Evolutionary conservation across 2,888 invertebrate species (phyloP).

Genomic region (Platynereis dumerilii): DNA sequence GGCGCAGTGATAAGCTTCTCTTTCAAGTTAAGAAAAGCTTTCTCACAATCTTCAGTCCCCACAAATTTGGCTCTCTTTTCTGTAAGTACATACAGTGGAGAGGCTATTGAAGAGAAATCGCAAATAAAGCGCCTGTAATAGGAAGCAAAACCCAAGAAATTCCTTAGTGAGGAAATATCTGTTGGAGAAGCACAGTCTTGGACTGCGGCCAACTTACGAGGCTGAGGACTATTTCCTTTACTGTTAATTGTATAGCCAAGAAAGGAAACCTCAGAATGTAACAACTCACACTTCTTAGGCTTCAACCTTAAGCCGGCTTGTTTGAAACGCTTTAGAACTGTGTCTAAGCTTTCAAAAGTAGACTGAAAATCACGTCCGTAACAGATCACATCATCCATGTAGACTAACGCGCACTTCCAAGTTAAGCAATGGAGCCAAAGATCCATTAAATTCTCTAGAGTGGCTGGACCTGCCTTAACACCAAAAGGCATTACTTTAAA

Average conservation of each 20-base stretch:
- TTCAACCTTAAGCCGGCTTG: not conserved
- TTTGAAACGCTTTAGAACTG: not conserved
- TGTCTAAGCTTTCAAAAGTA: not conserved
- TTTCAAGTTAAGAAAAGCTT: conserved; percentile 1
- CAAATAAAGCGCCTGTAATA: not conserved
- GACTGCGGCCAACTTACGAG: not conserved
- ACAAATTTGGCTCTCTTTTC: conserved; percentile 2
- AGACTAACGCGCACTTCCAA: not conserved
- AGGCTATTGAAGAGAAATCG: not conserved
- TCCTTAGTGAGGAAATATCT: not conserved
- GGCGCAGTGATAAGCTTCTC: not conserved
- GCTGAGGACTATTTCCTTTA: not conserved
- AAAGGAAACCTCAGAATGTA: not conserved
- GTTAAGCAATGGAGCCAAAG: not conserved
- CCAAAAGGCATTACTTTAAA: conserved; percentile 12
- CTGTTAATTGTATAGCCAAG: not conserved
- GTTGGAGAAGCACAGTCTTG: not conserved
- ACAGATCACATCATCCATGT: conserved; percentile 4
- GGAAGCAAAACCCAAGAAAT: conserved; percentile 3
- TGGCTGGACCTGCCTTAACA: not conserved
- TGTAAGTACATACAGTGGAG: not conserved
- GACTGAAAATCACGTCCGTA: not conserved
- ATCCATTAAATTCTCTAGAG: not conserved
- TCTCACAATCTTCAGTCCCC: not conserved
- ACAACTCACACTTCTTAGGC: conserved; percentile 1